Conservation (phyloP, 2,888 invertebrate species). For the Cantharis nigra region DNA sequence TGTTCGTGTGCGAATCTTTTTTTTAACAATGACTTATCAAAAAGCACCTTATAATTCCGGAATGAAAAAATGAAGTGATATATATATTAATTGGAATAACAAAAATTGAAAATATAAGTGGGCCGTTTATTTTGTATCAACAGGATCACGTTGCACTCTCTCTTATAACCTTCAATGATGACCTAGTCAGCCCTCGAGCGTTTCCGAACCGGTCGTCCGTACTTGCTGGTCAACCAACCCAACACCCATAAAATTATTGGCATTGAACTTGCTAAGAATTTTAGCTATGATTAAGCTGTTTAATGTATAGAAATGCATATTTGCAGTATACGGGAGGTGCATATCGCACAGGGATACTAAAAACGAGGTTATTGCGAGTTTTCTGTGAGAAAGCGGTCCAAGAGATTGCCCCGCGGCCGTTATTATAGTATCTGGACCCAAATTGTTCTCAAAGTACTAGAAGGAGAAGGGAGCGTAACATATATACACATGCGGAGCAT, state of each 20-base stretch:
- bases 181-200: slow-evolving; percentile 26
- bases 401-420: slow-evolving; percentile 55
- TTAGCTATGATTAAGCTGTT: slow-evolving; percentile 13
- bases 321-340: slow-evolving; percentile 18
- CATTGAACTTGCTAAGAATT: slow-evolving; percentile 6
- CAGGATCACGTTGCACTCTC: slow-evolving; percentile 22
- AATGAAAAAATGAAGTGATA: not conserved
- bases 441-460: slow-evolving; percentile 51
- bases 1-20: not conserved
- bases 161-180: slow-evolving; percentile 19
- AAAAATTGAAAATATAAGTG: slow-evolving; percentile 9
- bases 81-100: not conserved
- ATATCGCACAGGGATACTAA: slow-evolving; percentile 30
- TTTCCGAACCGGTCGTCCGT: slow-evolving; percentile 24
- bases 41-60: not conserved
- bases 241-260: slow-evolving; percentile 11
- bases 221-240: slow-evolving; percentile 10
- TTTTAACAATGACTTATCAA: not conserved
- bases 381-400: slow-evolving; percentile 58
- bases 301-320: slow-evolving; percentile 13
- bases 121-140: slow-evolving; percentile 6
- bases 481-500: slow-evolving; percentile 52
- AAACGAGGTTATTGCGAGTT: slow-evolving; percentile 54
- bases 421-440: slow-evolving; percentile 55
- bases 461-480: slow-evolving; percentile 52